phyloP scores from a whole-genome alignment of 2,888 invertebrate species.

The Tupiocoris notatus region DNA sequence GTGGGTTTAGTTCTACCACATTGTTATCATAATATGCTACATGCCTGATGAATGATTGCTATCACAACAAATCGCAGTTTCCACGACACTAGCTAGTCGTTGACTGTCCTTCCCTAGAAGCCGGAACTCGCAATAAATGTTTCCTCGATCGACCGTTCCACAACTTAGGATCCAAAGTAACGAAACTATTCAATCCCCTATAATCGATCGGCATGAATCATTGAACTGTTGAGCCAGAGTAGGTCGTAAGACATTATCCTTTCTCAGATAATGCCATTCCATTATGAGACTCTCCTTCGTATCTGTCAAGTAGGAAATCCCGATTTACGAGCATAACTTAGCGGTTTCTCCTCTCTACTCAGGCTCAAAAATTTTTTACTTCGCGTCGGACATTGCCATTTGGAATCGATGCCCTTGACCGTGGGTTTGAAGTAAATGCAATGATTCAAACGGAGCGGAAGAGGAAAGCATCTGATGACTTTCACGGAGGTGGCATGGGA shows the following conservation, averaged over 20 bases:
- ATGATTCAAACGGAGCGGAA: neutral
- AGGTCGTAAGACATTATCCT: neutral
- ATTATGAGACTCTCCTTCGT: neutral
- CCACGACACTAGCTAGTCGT: no score
- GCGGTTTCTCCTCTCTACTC: constrained; percentile 3
- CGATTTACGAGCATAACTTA: constrained; percentile 30
- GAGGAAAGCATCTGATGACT: neutral
- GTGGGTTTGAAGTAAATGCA: neutral
- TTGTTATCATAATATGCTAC: no score
- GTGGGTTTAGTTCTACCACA: no score
- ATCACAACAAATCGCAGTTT: no score
- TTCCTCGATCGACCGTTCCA: no score
- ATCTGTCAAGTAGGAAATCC: constrained; percentile 6
- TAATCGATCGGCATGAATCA: constrained; percentile 7
- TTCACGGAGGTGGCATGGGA: constrained; percentile 13
- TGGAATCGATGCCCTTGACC: neutral
- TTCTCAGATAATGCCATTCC: neutral
- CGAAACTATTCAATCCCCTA: constrained; percentile 1
- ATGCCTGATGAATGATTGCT: no score
- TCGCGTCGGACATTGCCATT: constrained; percentile 10
- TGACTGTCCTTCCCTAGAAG: no score
- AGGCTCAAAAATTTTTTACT: constrained; percentile 15
- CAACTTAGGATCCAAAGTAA: no score
- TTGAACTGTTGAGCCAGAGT: neutral
- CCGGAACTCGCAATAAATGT: no score